Conservation (phyloP, 2,113 vertebrate species). For the Aphyosemion australe region DNA sequence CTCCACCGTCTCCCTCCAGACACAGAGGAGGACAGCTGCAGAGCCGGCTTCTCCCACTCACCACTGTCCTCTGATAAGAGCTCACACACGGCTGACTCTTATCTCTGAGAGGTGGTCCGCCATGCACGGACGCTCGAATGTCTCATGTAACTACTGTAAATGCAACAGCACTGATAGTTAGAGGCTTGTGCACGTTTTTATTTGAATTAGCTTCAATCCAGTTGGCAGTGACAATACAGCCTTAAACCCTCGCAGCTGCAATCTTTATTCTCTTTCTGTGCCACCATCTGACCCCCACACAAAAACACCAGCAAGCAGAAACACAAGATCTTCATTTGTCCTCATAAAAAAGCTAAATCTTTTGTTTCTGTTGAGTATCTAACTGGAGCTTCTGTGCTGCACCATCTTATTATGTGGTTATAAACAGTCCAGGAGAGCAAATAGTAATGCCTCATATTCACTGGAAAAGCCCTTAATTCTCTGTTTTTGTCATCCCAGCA, state of each 20-base stretch:
- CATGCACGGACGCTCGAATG: not conserved
- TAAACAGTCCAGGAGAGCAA: slow-evolving; percentile 41
- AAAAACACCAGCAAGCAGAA: not conserved
- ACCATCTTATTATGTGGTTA: slow-evolving; percentile 53
- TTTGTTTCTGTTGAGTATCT: slow-evolving; percentile 16
- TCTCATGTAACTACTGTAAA: not conserved
- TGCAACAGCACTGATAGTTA: not conserved
- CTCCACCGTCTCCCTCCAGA: slow-evolving; percentile 29
- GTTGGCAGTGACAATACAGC: slow-evolving; percentile 21
- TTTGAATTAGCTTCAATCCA: slow-evolving; percentile 47
- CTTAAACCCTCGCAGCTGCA: slow-evolving; percentile 24
- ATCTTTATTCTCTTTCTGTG: slow-evolving; percentile 20
- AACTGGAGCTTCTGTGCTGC: slow-evolving; percentile 40
- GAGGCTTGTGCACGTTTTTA: slow-evolving; percentile 7
- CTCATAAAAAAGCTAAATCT: slow-evolving; percentile 15
- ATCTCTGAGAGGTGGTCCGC: slow-evolving; percentile 7
- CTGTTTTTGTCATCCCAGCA: slow-evolving; percentile 40
- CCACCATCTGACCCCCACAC: not conserved
- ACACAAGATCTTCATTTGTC: slow-evolving; percentile 12
- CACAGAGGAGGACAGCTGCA: slow-evolving; percentile 42
- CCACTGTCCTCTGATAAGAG: slow-evolving; percentile 51
- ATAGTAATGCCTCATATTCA: slow-evolving; percentile 26
- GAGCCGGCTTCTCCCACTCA: slow-evolving; percentile 50
- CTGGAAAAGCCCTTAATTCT: slow-evolving; percentile 61
- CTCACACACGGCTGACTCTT: slow-evolving; percentile 7